Conservation (phyloP, 2,113 vertebrate genomes). For the Origma solitaria region DNA sequence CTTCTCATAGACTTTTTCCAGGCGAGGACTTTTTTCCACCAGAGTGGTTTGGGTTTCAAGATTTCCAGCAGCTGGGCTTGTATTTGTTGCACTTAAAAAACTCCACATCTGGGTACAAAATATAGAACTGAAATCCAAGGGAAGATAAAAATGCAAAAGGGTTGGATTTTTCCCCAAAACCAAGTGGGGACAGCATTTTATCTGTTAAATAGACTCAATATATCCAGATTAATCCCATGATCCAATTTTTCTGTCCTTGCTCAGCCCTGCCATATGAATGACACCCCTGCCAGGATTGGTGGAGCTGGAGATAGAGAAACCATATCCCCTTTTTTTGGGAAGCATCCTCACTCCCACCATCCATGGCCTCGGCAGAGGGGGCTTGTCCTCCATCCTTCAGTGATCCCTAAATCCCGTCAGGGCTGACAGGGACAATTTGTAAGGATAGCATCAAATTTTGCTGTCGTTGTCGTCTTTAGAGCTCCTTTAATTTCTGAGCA, state of each 20-base stretch:
- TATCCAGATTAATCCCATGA: background rate
- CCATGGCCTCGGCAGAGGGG: rapidly evolving
- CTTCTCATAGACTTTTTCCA: background rate
- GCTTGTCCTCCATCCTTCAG: rapidly evolving
- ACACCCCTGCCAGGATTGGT: rapidly evolving
- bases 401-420: background rate
- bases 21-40: background rate
- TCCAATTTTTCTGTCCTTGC: background rate
- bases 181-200: background rate
- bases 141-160: background rate
- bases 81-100: background rate
- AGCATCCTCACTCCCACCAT: background rate
- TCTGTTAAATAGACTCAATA: background rate
- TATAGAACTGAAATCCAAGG: rapidly evolving
- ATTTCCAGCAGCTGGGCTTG: background rate
- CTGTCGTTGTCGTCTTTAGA: background rate
- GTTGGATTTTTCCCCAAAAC: background rate
- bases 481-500: background rate
- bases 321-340: rapidly evolving
- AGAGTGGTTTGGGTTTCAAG: background rate
- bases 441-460: background rate
- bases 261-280: background rate
- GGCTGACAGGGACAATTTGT: background rate
- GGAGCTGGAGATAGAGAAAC: background rate
- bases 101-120: background rate